These are phyloP conservation scores for Pampus argenteus DNA, from an alignment of 2,797 vertebrate genomes.

Conservation along the genomic window DNA sequence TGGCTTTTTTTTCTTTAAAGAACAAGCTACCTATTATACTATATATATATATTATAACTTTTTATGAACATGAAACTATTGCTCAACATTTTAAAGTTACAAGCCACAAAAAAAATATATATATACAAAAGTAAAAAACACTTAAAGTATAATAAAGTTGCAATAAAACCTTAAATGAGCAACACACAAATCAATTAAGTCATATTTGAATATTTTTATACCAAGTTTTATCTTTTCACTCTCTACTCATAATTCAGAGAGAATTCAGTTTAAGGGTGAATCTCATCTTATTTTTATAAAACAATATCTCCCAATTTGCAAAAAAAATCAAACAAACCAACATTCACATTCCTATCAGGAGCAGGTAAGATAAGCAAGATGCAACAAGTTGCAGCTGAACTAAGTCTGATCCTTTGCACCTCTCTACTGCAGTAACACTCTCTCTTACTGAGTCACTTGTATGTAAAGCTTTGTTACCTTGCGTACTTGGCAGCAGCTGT, in stretches of 20 bases:
- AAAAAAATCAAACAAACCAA: neutral
- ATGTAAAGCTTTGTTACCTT: constrained; percentile 45
- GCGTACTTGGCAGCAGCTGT: neutral
- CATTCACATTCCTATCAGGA: neutral
- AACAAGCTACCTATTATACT: no score
- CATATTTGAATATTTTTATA: neutral
- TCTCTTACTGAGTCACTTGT: no score
- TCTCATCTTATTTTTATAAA: neutral
- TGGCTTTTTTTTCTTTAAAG: no score
- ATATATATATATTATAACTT: no score
- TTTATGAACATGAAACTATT: neutral
- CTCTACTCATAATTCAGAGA: neutral
- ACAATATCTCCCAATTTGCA: neutral
- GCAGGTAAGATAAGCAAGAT: neutral
- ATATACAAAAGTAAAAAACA: neutral
- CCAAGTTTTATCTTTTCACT: neutral
- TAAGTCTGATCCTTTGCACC: neutral
- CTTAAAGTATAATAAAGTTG: neutral
- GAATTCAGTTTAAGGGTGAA: neutral
- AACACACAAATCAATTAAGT: neutral
- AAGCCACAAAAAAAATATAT: neutral
- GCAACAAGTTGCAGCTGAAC: constrained; percentile 46
- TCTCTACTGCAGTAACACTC: neutral
- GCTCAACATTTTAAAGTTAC: neutral
- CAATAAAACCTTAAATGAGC: neutral